These are phyloP conservation scores for Hyperopisus bebe DNA, from an alignment of 2,113 vertebrate genomes.

Conservation along the genomic window DNA sequence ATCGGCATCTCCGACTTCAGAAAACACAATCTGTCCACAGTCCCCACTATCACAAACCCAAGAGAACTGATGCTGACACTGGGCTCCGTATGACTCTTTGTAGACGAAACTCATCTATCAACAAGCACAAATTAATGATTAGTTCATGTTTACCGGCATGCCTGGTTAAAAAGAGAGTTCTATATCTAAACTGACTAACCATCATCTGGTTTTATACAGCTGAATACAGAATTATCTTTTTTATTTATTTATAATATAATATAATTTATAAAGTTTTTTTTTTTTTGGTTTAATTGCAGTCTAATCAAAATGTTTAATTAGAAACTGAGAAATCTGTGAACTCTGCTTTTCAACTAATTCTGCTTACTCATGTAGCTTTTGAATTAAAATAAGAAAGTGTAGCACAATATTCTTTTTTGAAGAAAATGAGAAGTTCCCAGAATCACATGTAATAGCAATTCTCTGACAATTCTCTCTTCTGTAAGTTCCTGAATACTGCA, in stretches of 20 bases:
- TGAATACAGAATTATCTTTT: not conserved
- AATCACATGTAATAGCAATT: not conserved
- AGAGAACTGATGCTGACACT: slow-evolving; percentile 20
- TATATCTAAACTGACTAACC: not conserved
- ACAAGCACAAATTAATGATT: not conserved
- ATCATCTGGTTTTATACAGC: not conserved
- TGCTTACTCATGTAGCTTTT: not conserved
- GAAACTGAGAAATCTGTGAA: not conserved
- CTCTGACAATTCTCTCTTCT: not conserved
- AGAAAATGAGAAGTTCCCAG: not conserved
- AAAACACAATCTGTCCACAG: slow-evolving; percentile 11
- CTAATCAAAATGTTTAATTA: not conserved
- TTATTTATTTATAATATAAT: not conserved
- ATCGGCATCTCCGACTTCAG: slow-evolving; percentile 21
- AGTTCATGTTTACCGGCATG: not conserved
- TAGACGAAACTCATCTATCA: slow-evolving; percentile 44
- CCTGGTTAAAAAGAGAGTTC: not conserved
- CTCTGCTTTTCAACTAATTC: not conserved
- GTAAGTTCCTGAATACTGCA: not conserved
- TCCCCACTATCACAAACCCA: slow-evolving; percentile 17
- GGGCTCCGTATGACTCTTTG: slow-evolving; percentile 39
- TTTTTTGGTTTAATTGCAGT: not conserved
- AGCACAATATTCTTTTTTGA: not conserved
- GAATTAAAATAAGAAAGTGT: not conserved
- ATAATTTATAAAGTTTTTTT: too few relatives aligned